Conservation (phyloP, 2,797 vertebrate genomes). For the Knipowitschia caucasica region DNA sequence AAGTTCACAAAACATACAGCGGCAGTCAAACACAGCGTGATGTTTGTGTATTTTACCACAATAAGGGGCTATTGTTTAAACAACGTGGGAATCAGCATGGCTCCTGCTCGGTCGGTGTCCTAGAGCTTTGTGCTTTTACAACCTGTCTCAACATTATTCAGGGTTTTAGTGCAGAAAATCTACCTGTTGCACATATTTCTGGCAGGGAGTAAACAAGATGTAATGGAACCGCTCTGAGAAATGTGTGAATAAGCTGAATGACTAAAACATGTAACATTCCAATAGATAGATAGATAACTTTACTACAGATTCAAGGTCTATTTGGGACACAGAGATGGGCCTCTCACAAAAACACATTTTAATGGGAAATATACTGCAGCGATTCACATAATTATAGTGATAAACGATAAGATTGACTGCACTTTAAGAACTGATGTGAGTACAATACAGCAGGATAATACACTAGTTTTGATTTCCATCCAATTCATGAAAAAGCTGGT, state of each 20-base stretch:
- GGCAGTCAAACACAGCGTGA: conserved; percentile 28
- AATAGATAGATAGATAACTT: neutral
- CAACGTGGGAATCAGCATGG: conserved; percentile 68
- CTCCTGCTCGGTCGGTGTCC: conserved; percentile 28
- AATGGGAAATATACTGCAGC: too few relatives aligned
- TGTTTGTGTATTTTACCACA: conserved; percentile 37
- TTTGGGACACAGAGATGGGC: too few relatives aligned
- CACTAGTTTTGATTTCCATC: too few relatives aligned
- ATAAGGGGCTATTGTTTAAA: conserved; percentile 67
- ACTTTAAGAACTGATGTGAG: too few relatives aligned
- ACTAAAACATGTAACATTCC: neutral
- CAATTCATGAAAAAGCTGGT: too few relatives aligned
- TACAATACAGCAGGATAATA: too few relatives aligned
- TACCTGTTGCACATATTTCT: neutral
- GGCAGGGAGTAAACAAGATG: neutral
- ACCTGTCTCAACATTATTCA: neutral
- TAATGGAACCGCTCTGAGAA: neutral
- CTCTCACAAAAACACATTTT: too few relatives aligned
- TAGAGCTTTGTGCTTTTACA: neutral
- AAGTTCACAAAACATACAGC: conserved; percentile 50
- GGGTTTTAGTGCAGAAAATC: conserved; percentile 2
- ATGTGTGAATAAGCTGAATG: too few relatives aligned
- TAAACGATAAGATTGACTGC: too few relatives aligned
- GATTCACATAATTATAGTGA: too few relatives aligned
- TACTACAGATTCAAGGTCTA: neutral